These are phyloP conservation scores for Limnephilus lunatus DNA, from an alignment of 2,888 invertebrate species.

Conservation along the genomic window DNA sequence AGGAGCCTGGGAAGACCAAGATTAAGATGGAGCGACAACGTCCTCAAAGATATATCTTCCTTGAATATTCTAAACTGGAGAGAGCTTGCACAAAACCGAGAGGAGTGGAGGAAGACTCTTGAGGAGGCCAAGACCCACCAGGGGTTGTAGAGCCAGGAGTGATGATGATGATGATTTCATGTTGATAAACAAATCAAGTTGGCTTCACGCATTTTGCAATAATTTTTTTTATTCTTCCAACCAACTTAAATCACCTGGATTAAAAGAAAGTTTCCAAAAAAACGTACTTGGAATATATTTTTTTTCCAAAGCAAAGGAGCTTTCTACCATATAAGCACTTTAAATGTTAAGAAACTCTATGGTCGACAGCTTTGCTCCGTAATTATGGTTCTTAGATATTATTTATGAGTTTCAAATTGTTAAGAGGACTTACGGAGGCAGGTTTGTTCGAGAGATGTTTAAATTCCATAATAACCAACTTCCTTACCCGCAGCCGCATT, in stretches of 20 bases:
- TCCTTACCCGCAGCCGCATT: not conserved
- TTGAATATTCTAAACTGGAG: too few species aligned
- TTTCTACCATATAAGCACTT: not conserved
- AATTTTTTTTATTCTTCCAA: not conserved
- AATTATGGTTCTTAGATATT: conserved; percentile 29
- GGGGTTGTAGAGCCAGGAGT: too few species aligned
- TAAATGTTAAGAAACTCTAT: conserved; percentile 9
- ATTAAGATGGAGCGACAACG: too few species aligned
- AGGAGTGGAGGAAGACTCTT: too few species aligned
- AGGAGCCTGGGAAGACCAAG: too few species aligned
- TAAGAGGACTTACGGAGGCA: conserved; percentile 30
- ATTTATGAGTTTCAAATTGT: conserved; percentile 44
- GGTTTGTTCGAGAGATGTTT: conserved; percentile 14
- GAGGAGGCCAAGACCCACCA: too few species aligned
- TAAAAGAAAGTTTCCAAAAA: not conserved
- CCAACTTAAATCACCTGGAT: not conserved
- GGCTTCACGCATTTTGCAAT: not conserved
- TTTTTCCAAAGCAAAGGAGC: not conserved
- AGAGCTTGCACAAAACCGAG: too few species aligned
- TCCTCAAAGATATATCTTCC: too few species aligned
- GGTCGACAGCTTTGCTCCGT: conserved; percentile 34
- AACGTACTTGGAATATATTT: not conserved
- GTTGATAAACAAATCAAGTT: too few species aligned
- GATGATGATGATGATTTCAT: too few species aligned
- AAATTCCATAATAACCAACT: conserved; percentile 10